Conservation (phyloP, 2,888 invertebrate genomes). For the Tanypteryx hageni region DNA sequence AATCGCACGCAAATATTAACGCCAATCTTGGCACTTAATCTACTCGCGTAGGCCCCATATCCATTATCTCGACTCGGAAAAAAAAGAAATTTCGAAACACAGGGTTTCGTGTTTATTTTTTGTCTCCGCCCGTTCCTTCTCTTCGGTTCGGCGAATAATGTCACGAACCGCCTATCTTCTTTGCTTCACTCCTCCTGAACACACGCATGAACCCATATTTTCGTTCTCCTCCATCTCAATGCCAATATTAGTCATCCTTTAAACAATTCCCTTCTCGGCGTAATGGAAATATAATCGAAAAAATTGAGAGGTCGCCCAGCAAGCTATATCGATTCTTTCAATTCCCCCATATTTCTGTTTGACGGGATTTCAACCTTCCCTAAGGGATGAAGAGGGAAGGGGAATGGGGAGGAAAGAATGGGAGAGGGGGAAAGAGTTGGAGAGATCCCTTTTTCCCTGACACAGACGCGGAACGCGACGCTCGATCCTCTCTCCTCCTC, state of each 20-base stretch:
- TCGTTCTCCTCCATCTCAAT: not conserved
- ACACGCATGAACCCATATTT: too few relatives aligned
- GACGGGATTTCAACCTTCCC: slow-evolving; percentile 39
- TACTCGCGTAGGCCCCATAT: not conserved
- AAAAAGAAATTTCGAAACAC: not conserved
- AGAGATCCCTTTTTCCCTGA: not conserved
- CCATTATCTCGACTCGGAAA: not conserved
- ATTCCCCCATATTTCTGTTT: slow-evolving; percentile 56
- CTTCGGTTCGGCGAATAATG: not conserved
- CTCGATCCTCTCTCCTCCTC: not conserved
- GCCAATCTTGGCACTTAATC: too few relatives aligned
- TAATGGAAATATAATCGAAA: slow-evolving; percentile 62
- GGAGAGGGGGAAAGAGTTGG: too few relatives aligned
- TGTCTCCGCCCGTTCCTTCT: not conserved
- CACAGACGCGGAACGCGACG: not conserved
- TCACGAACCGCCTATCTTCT: not conserved
- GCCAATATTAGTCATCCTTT: slow-evolving; percentile 25
- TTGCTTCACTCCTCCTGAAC: not conserved
- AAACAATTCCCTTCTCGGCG: not conserved
- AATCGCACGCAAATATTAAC: too few relatives aligned
- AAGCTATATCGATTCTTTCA: not conserved
- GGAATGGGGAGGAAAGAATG: not conserved
- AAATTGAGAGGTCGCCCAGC: slow-evolving; percentile 36
- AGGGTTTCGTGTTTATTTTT: not conserved
- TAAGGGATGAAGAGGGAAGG: not conserved